Evolutionary conservation across 1,140 invertebrate species (phyloP).

Genomic region (Drosophila ogumai): DNA sequence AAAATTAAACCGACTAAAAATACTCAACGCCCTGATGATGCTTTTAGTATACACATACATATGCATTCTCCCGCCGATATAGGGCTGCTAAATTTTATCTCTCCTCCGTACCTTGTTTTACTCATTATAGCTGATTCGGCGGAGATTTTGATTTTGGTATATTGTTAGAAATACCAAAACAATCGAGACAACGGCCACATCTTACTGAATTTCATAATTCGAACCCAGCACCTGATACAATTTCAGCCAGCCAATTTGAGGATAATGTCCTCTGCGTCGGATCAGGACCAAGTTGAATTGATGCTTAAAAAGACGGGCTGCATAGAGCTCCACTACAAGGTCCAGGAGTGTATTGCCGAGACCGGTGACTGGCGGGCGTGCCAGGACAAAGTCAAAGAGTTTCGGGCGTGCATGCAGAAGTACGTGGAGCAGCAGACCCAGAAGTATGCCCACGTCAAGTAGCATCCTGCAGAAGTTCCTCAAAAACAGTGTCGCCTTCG

Average conservation of each 20-base stretch:
- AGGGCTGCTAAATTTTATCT: no score
- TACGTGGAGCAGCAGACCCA: conserved; percentile 85
- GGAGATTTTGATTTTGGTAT: no score
- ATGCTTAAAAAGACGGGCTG: conserved; percentile 96
- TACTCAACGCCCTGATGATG: no score
- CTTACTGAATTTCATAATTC: conserved; percentile 27
- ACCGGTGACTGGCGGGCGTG: conserved; percentile 96
- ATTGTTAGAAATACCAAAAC: neutral
- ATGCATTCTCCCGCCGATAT: no score
- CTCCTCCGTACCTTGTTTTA: no score
- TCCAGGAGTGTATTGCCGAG: conserved; percentile 94
- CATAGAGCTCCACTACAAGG: conserved; percentile 93
- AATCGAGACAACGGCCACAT: neutral
- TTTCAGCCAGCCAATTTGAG: neutral
- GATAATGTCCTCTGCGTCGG: conserved; percentile 50
- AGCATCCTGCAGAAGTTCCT: conserved; percentile 57
- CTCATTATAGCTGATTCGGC: no score
- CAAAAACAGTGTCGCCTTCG: conserved; percentile 32
- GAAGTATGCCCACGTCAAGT: conserved; percentile 80
- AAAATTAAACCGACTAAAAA: no score
- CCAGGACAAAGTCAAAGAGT: conserved; percentile 91
- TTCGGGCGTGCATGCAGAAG: conserved; percentile 91
- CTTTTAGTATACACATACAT: no score
- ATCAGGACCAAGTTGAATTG: conserved; percentile 90
- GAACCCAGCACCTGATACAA: conserved; percentile 7